Percentiles rank a stretch among this genome's conserved stretches.
Evolutionary conservation across 2,888 invertebrate genomes (phyloP).

Genomic region (Rhaphigaster nebulosa): DNA sequence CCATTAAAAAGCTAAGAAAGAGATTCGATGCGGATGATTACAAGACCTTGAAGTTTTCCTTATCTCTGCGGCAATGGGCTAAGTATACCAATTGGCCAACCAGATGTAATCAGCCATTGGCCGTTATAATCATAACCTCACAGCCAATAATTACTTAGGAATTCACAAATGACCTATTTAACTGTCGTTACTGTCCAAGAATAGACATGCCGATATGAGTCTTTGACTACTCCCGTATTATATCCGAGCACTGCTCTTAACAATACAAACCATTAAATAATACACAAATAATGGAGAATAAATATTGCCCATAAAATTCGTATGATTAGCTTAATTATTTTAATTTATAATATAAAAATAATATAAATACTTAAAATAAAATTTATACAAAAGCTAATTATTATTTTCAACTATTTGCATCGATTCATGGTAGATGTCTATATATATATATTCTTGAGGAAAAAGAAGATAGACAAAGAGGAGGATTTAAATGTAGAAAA

Average conservation of each 20-base stretch:
- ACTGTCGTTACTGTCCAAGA: not conserved
- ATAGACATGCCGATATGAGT: not conserved
- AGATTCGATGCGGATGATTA: not conserved
- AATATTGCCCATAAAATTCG: no score
- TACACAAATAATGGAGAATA: no score
- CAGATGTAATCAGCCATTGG: slow-evolving; percentile 5
- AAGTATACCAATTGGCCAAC: slow-evolving; percentile 6
- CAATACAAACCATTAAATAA: no score
- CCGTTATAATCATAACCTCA: not conserved
- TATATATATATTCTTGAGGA: no score
- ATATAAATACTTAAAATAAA: no score
- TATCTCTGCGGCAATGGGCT: not conserved
- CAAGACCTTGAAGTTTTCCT: not conserved
- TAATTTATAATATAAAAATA: no score
- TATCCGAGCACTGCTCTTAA: not conserved
- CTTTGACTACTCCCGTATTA: not conserved
- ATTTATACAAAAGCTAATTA: no score
- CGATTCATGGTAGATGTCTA: no score
- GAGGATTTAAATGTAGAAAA: no score
- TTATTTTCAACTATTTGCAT: no score
- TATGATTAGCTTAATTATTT: no score
- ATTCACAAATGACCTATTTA: not conserved
- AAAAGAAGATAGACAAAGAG: no score
- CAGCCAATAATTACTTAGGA: not conserved
- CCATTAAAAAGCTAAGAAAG: not conserved